Evolutionary conservation across 2,113 vertebrate species (phyloP).

Genomic region (Eclectus roratus): DNA sequence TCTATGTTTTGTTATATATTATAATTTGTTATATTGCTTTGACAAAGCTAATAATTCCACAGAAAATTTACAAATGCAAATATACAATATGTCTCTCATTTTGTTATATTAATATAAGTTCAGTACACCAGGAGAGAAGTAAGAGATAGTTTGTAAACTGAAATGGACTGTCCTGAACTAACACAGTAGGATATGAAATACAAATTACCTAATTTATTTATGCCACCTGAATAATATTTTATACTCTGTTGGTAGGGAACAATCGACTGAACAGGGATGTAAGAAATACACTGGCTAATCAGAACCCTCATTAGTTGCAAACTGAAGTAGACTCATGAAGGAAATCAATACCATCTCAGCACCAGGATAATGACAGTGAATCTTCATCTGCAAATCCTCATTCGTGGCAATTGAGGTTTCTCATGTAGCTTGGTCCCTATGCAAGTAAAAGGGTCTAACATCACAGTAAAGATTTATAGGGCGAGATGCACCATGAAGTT

Average conservation of each 20-base stretch:
- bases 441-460: background rate
- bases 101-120: background rate
- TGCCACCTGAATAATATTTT: background rate
- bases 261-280: background rate
- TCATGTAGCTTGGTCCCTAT: background rate
- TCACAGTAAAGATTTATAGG: background rate
- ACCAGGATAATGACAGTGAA: background rate
- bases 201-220: background rate
- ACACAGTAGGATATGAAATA: background rate
- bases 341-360: background rate
- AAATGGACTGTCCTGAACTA: background rate
- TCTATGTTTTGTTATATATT: no score
- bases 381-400: background rate
- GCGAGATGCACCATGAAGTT: background rate
- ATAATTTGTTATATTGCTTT: background rate
- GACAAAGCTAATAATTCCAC: background rate
- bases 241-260: background rate
- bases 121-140: background rate
- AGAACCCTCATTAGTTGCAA: background rate
- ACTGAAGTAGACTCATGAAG: background rate
- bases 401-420: background rate
- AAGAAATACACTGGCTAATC: background rate
- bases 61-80: background rate
- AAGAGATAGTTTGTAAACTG: background rate
- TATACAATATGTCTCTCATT: background rate